phyloP scores from a whole-genome alignment of 1,140 invertebrate species.

The Drosophila saltans region DNA sequence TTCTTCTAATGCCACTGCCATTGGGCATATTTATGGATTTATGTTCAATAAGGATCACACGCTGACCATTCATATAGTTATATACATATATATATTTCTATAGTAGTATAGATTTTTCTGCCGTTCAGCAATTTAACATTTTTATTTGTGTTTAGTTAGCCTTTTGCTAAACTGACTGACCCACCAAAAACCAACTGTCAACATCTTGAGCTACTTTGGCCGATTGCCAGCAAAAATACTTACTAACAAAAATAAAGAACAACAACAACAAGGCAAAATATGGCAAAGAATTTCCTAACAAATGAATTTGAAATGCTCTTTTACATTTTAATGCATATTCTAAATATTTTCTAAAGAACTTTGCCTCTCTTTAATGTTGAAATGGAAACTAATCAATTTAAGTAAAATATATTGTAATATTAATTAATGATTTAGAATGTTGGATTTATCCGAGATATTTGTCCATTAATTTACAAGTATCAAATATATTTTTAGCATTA shows the following conservation, averaged over 20 bases:
- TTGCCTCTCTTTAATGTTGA: too few relatives aligned
- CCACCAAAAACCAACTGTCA: slow-evolving; percentile 29
- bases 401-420: too few relatives aligned
- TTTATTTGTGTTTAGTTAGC: slow-evolving; percentile 31
- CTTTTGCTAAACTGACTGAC: slow-evolving; percentile 34
- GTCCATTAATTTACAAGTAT: too few relatives aligned
- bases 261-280: neutral
- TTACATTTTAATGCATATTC: too few relatives aligned
- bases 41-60: slow-evolving; percentile 41
- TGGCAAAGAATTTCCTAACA: neutral
- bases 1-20: slow-evolving; percentile 35
- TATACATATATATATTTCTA: neutral
- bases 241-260: neutral
- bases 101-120: neutral
- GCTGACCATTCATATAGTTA: slow-evolving; percentile 28
- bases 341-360: too few relatives aligned
- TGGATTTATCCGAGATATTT: too few relatives aligned
- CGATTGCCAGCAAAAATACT: slow-evolving; percentile 38
- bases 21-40: slow-evolving; percentile 69
- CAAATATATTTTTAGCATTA: too few relatives aligned
- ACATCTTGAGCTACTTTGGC: slow-evolving; percentile 42
- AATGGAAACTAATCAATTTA: too few relatives aligned
- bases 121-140: slow-evolving; percentile 47
- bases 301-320: too few relatives aligned
- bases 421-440: too few relatives aligned